A percentile compares a stretch with the other conserved stretches of the same genome.
phyloP scores from a whole-genome alignment of 2,113 vertebrate genomes.

The Oreochromis tanganicae region DNA sequence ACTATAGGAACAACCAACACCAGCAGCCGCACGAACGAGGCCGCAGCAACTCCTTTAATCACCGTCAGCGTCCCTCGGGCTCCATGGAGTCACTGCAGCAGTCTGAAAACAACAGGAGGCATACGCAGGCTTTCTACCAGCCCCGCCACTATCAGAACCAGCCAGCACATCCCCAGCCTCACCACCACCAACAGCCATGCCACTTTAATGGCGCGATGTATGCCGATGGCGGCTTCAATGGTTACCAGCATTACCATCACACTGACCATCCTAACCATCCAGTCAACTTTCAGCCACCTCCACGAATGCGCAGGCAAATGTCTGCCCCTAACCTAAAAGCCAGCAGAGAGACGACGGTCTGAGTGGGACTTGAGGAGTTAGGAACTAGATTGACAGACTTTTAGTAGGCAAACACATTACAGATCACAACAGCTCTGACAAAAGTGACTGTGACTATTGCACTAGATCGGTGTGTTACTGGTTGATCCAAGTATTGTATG shows the following conservation, averaged over 20 bases:
- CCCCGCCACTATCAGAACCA: slow-evolving; percentile 76
- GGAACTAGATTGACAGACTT: slow-evolving; percentile 34
- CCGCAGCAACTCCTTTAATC: slow-evolving; percentile 92
- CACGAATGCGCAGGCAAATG: slow-evolving; percentile 90
- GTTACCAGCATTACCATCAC: slow-evolving; percentile 65
- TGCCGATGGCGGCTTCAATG: slow-evolving; percentile 45
- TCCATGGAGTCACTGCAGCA: slow-evolving; percentile 74
- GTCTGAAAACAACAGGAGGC: slow-evolving; percentile 61
- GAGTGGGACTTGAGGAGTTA: slow-evolving; percentile 2
- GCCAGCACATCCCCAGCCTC: slow-evolving; percentile 44
- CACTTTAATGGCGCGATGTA: slow-evolving; percentile 60
- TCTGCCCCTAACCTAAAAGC: slow-evolving; percentile 94
- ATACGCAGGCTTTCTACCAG: slow-evolving; percentile 70
- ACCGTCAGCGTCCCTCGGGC: slow-evolving; percentile 73
- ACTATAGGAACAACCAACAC: slow-evolving; percentile 55
- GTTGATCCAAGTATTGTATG: slow-evolving; percentile 59
- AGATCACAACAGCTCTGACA: slow-evolving; percentile 64
- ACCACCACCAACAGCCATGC: slow-evolving; percentile 56
- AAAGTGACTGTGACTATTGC: slow-evolving; percentile 49
- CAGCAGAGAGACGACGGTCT: slow-evolving; percentile 90
- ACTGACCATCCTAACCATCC: slow-evolving; percentile 69
- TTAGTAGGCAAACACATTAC: slow-evolving; percentile 62
- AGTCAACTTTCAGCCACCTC: slow-evolving; percentile 81
- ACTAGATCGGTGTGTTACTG: slow-evolving; percentile 56
- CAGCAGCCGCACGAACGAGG: slow-evolving; percentile 75